Percentiles rank a stretch among this genome's conserved stretches.
phyloP scores from a whole-genome alignment of 2,797 vertebrate species.

The Alca torda region DNA sequence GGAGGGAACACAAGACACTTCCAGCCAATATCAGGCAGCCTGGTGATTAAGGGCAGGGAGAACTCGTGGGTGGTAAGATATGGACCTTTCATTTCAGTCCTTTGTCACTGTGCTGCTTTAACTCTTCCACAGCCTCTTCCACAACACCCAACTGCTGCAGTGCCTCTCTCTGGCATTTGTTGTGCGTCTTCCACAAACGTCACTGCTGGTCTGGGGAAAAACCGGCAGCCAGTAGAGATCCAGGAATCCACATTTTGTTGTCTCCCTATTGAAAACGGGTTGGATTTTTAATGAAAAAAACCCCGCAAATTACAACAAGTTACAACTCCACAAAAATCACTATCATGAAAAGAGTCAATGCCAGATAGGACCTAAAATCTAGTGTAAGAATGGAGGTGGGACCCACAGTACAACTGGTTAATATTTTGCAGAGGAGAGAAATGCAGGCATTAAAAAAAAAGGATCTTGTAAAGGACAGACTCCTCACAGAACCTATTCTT shows the following conservation, averaged over 20 bases:
- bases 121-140: not conserved
- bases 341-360: not conserved
- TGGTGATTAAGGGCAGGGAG: not conserved
- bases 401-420: not conserved
- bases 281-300: not conserved
- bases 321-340: not conserved
- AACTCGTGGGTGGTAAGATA: not conserved
- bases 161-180: not conserved
- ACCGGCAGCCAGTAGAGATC: not conserved
- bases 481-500: not conserved
- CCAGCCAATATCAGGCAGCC: not conserved
- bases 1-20: not conserved
- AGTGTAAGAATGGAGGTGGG: not conserved
- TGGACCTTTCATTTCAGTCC: no score
- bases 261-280: not conserved
- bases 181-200: not conserved
- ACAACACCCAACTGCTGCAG: not conserved
- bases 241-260: not conserved
- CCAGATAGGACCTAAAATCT: not conserved
- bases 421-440: not conserved
- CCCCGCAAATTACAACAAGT: not conserved
- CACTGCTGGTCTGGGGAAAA: not conserved
- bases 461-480: not conserved
- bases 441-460: not conserved
- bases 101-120: not conserved